phyloP scores from a whole-genome alignment of 2,113 vertebrate genomes.

The Herpetotheres cachinnans region DNA sequence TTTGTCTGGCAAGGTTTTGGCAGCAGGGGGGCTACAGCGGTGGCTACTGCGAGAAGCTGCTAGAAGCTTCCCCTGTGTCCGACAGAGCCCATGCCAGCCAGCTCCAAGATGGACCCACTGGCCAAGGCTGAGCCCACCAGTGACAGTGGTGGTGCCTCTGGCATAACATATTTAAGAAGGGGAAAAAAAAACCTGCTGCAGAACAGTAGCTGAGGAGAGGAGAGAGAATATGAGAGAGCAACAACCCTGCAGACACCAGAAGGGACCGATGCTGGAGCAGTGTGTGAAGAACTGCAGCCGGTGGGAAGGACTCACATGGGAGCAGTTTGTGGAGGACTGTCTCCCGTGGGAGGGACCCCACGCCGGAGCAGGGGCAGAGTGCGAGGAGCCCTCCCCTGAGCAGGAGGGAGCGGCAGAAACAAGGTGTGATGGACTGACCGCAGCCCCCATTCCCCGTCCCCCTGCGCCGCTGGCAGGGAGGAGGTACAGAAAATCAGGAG shows the following conservation, averaged over 20 bases:
- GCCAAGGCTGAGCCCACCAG: background rate
- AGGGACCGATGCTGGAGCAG: background rate
- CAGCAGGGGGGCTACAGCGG: background rate
- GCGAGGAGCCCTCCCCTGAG: background rate
- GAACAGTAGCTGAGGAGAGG: background rate
- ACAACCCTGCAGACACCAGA: too few relatives aligned
- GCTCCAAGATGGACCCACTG: background rate
- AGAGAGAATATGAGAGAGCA: background rate
- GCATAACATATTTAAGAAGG: background rate
- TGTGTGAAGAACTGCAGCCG: too few relatives aligned
- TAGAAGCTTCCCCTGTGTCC: background rate
- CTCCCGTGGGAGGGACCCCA: background rate
- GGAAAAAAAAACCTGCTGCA: background rate
- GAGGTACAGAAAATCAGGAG: background rate
- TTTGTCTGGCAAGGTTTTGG: background rate
- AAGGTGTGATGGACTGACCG: background rate
- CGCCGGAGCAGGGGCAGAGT: background rate
- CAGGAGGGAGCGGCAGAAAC: background rate
- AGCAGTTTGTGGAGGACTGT: too few relatives aligned
- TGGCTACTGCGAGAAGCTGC: background rate
- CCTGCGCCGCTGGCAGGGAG: background rate
- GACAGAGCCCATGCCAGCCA: background rate
- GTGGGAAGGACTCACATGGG: too few relatives aligned
- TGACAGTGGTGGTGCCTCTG: background rate
- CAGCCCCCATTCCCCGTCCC: background rate